These are phyloP conservation scores for Blennius ocellaris DNA, from an alignment of 2,113 vertebrate species.

Conservation along the genomic window DNA sequence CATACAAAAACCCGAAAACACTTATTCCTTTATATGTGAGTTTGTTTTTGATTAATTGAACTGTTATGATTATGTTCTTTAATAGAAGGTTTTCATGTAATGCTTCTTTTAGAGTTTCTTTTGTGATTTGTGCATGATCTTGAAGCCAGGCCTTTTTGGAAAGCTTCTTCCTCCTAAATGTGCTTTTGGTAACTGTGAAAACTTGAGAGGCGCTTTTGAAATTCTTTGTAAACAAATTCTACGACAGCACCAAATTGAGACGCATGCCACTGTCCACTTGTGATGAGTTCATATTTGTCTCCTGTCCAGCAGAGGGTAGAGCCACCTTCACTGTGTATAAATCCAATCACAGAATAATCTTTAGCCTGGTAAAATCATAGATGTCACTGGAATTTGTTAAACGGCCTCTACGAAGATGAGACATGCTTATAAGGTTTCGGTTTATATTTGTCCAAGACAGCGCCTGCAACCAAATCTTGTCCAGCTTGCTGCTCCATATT, in stretches of 20 bases:
- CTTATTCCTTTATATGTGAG: no score
- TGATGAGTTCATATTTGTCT: neutral
- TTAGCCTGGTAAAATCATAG: constrained; percentile 13
- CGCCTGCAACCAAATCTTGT: constrained; percentile 62
- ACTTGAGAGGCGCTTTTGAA: neutral
- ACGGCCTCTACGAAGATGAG: constrained; percentile 33
- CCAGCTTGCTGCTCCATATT: constrained; percentile 53
- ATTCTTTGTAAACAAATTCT: neutral
- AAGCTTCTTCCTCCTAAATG: neutral
- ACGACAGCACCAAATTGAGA: no score
- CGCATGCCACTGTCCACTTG: neutral
- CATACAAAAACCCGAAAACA: no score
- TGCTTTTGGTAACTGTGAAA: neutral
- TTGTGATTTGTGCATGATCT: neutral
- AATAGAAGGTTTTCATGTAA: no score
- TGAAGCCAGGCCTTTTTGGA: neutral
- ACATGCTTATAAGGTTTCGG: constrained; percentile 67
- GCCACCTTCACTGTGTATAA: constrained; percentile 16
- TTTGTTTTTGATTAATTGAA: no score
- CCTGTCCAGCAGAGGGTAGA: neutral
- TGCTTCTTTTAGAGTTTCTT: no score
- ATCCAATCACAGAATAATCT: constrained; percentile 21
- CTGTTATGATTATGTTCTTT: no score
- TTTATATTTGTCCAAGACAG: constrained; percentile 77
- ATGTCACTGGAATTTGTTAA: constrained; percentile 54